Base-by-base conservation (phyloP, 1,140 invertebrate species). In the Latrodectus geometricus region DNA sequence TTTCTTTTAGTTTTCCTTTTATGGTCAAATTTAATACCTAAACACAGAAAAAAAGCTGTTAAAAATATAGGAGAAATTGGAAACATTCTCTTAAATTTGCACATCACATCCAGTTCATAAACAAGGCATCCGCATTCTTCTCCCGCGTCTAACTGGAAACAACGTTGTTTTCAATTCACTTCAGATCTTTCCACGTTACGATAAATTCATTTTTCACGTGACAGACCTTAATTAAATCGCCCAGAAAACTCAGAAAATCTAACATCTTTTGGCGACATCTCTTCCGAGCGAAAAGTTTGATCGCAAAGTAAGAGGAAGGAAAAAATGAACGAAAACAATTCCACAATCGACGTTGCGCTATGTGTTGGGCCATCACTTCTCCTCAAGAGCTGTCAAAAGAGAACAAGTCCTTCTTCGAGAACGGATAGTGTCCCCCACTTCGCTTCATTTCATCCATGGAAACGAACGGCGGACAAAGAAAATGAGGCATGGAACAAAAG, bases 371-470 rank as follows among this genome's bases (percentile, higher is more conserved):
- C 54, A 61, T 61, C 54, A 61, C 54, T 61, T 61, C 54, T 61
- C 54, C 17, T 61, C 54, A 61, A 61, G 54, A 61, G 54, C 54
- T 61, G 54, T 61, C 54, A 61, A 61, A 61, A 61, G 54, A 61
- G 54, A 61, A 61, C 54, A 61, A 61, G 54, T 61, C 8, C 54
- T 61, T 61, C 54, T 61, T 61, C 54, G 54, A 61, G 54, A 14
- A 17, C 17, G 54, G 54, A 61, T 61, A 61, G 54, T 61, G 54
- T 61, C 54, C 17, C 54, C 54, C 54, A 61, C 68, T 69, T 69
- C 68, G 68, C 68, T 69, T 69, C 68, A 23, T n/a, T 69, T 69
- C 68, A 69, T 69, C 68, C 21, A 20, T 69, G 68, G 21, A 69
- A 69, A 23, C 17, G 68, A 69, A 69, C 8, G 68, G n/a, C 68